phyloP scores from a whole-genome alignment of 2,113 vertebrate genomes.

The Ceyx cyanopectus region DNA sequence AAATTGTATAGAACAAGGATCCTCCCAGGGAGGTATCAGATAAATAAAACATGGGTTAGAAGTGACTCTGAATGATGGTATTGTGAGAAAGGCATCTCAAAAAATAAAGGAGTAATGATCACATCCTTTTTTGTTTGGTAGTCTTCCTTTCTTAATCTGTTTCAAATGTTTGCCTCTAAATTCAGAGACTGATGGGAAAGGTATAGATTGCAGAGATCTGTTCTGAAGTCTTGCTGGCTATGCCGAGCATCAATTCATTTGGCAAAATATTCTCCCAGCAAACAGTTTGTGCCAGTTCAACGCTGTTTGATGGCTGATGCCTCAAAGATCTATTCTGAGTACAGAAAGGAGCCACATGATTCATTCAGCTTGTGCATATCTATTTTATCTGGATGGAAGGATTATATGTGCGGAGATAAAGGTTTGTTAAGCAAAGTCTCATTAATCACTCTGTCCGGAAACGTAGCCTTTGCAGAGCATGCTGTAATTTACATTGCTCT shows the following conservation, averaged over 20 bases:
- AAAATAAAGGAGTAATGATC: slow-evolving; percentile 12
- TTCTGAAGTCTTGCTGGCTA: slow-evolving; percentile 13
- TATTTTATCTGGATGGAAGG: slow-evolving; percentile 36
- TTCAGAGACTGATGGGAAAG: neutral
- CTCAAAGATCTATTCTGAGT: slow-evolving; percentile 56
- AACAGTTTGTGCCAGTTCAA: slow-evolving; percentile 40
- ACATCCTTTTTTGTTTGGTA: neutral
- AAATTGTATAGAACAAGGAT: neutral
- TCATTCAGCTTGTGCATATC: slow-evolving; percentile 64
- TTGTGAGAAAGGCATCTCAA: slow-evolving; percentile 11
- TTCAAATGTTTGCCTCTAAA: neutral
- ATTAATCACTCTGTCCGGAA: slow-evolving; percentile 77
- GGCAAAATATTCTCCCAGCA: slow-evolving; percentile 26
- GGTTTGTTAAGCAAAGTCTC: slow-evolving; percentile 72
- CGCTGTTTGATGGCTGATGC: slow-evolving; percentile 48
- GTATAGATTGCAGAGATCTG: neutral
- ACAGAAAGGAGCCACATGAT: slow-evolving; percentile 42
- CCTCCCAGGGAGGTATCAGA: neutral
- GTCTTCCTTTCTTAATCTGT: neutral
- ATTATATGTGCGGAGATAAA: slow-evolving; percentile 67
- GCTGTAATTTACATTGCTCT: slow-evolving; percentile 73
- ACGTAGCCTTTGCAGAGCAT: slow-evolving; percentile 63
- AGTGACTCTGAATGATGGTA: slow-evolving; percentile 39
- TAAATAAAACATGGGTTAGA: slow-evolving; percentile 56
- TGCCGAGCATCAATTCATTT: slow-evolving; percentile 40